Base-by-base conservation (phyloP, 2,888 invertebrate species). In the Spatulosminthurus flaviceps region DNA sequence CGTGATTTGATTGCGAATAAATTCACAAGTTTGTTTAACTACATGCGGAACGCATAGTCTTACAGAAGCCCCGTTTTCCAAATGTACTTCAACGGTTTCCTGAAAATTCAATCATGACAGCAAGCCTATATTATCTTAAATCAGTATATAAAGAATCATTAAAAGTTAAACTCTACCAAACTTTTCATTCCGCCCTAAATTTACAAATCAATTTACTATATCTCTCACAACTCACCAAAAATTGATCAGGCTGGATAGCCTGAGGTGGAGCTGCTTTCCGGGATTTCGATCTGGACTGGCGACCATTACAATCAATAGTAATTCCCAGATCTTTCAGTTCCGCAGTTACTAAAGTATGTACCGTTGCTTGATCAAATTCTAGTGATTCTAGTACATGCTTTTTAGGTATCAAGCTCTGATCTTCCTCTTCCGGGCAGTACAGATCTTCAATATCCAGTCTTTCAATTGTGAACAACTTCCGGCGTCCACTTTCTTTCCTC, bases 21-120 rank as follows among this genome's bases (percentile, higher is more conserved):
- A 92, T 76, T 91, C 89, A 85, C 93, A 92, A 86, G 93, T 91
- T 86, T 93, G 92, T 84, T 92, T 91, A 0, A 94, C 91, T 86
- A 94, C 91, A 83, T 90, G 89, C 7, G 95, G 94, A 43, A 94
- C 91, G 41, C 43, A 42, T 4, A 77, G 61, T n/a, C 70, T 51
- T 29, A 77, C 71, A 16, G 29, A 19, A 19, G 0, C 61, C 11
- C 24, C 43, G 28, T 70, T 70, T 26, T 77, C 77, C 24, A 77
- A 28, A 34, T 51, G 60, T 16, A 60, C 34, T 28, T 77, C 77
- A 7, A 77, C 71, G n/a, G 70, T 22, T 60, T 77, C 77, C 77
- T 77, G 24, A n/a, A n/a, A n/a, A n/a, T n/a, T n/a, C n/a, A n/a
- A n/a, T n/a, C n/a, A n/a, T n/a, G n/a, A n/a, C n/a, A n/a, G n/a